A percentile compares a stretch with the other conserved stretches of the same genome.
These are phyloP conservation scores for Odontocolon sp. DNA, from an alignment of 2,888 invertebrate genomes.

Conservation along the genomic window DNA sequence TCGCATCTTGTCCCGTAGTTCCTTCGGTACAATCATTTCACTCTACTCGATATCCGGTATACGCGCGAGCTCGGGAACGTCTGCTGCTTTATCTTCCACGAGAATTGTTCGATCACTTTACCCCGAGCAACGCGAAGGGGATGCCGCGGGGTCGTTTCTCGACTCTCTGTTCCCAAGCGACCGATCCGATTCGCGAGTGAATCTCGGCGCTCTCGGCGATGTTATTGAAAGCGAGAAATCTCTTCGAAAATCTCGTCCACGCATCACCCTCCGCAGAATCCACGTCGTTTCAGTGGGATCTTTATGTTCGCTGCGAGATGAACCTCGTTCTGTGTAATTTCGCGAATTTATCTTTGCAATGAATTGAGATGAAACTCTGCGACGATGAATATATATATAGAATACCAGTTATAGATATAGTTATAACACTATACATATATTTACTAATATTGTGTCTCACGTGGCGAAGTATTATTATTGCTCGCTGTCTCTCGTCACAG, in stretches of 20 bases:
- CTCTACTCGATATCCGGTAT: constrained; percentile 53
- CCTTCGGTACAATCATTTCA: constrained; percentile 47
- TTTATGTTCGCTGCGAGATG: constrained; percentile 30
- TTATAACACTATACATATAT: constrained; percentile 15
- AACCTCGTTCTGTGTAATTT: constrained; percentile 11
- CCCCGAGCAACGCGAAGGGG: constrained; percentile 1
- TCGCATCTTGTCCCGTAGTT: constrained; percentile 1
- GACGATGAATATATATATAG: neutral
- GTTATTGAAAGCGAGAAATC: constrained; percentile 54
- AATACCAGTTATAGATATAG: neutral
- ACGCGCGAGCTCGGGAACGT: constrained; percentile 43
- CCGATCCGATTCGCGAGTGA: constrained; percentile 43
- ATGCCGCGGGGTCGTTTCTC: constrained; percentile 10
- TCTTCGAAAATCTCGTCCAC: constrained; percentile 47
- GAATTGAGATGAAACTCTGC: neutral
- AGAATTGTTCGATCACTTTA: constrained; percentile 62
- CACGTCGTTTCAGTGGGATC: constrained; percentile 44
- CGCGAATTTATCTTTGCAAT: constrained; percentile 32
- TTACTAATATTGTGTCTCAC: constrained; percentile 41
- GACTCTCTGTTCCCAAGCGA: constrained; percentile 36
- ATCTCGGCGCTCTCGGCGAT: constrained; percentile 36
- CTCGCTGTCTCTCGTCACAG: constrained; percentile 45
- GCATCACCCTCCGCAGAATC: constrained; percentile 23
- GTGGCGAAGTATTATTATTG: constrained; percentile 45
- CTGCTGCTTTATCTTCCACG: constrained; percentile 60